Evolutionary conservation across 2,888 invertebrate genomes (phyloP).

Genomic region (Dioctria rufipes): DNA sequence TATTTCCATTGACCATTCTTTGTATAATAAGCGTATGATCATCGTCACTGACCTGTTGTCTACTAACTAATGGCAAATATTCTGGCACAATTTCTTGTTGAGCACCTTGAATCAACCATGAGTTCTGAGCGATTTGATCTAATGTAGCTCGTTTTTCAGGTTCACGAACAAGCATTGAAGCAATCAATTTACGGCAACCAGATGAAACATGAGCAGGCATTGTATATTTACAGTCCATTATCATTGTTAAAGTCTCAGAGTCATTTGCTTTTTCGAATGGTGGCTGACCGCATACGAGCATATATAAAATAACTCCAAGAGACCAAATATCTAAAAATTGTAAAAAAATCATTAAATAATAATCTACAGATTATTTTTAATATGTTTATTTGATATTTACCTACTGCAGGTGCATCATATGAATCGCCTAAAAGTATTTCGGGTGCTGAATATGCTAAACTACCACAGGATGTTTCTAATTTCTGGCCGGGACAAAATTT

Average conservation of each 20-base stretch:
- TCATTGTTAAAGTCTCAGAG: constrained; percentile 99
- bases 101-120: constrained; percentile 82
- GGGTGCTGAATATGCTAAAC: constrained; percentile 98
- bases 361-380: neutral
- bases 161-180: constrained; percentile 93
- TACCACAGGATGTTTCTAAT: constrained; percentile 97
- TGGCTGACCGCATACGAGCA: constrained; percentile 97
- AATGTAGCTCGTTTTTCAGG: constrained; percentile 92
- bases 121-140: constrained; percentile 88
- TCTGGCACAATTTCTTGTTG: constrained; percentile 77
- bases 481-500: constrained; percentile 96
- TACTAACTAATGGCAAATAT: constrained; percentile 86
- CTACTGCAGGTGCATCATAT: constrained; percentile 98
- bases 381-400: constrained; percentile 70
- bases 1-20: constrained; percentile 96
- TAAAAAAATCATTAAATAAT: neutral
- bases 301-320: constrained; percentile 97
- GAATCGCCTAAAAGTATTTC: constrained; percentile 98
- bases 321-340: constrained; percentile 92
- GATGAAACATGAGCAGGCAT: constrained; percentile 90
- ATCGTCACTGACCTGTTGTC: constrained; percentile 91
- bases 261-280: constrained; percentile 99
- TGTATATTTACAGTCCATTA: constrained; percentile 98
- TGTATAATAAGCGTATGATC: constrained; percentile 93
- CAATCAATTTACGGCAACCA: constrained; percentile 91